phyloP scores from a whole-genome alignment of 2,113 vertebrate genomes.

The Rhabdornis inornatus region DNA sequence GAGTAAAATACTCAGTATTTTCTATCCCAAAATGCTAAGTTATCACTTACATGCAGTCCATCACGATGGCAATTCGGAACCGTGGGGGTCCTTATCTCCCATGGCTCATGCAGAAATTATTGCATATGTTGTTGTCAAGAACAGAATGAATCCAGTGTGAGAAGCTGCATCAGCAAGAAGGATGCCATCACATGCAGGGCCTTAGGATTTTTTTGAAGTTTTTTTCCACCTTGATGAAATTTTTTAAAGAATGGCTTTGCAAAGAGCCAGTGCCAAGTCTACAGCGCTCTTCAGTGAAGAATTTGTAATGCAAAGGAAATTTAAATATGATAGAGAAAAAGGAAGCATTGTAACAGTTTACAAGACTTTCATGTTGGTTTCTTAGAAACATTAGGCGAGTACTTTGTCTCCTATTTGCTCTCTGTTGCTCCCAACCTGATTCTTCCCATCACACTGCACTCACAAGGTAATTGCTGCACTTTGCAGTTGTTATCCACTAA shows the following conservation, averaged over 20 bases:
- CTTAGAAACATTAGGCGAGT: background rate
- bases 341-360: background rate
- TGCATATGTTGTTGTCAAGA: background rate
- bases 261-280: background rate
- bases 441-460: background rate
- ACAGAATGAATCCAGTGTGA: background rate
- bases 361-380: background rate
- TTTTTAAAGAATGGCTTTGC: background rate
- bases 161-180: background rate
- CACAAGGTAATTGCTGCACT: background rate
- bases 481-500: background rate
- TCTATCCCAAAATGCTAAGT: background rate
- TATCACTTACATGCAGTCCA: conserved; percentile 34
- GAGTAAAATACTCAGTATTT: background rate
- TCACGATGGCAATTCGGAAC: background rate
- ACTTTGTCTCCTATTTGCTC: background rate
- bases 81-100: conserved; percentile 44
- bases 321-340: background rate
- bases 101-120: background rate
- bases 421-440: background rate
- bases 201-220: background rate
- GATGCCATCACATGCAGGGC: background rate
- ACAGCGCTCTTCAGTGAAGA: background rate
- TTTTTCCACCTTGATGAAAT: background rate
- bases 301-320: background rate